Conservation (phyloP, 2,797 vertebrate species). For the Loriculus beryllinus region DNA sequence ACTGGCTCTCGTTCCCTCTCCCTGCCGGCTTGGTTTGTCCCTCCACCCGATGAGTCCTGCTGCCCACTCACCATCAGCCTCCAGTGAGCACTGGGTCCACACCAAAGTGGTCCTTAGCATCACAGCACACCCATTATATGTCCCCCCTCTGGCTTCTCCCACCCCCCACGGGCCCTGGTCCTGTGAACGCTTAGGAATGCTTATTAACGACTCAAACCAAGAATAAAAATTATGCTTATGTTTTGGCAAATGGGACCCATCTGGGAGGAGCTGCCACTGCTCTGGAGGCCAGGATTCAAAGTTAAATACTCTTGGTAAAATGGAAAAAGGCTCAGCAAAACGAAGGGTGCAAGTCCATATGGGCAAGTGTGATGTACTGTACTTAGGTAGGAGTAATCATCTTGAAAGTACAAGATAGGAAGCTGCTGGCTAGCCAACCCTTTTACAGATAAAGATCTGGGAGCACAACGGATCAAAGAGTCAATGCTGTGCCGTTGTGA, state of each 20-base stretch:
- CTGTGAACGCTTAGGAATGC: not conserved
- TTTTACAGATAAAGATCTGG: not conserved
- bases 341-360: fast-evolving
- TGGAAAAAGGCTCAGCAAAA: not conserved
- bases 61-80: not conserved
- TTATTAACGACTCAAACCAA: fast-evolving
- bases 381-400: not conserved
- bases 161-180: not conserved
- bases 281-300: not conserved
- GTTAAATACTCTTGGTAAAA: not conserved
- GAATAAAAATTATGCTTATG: not conserved
- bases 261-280: fast-evolving
- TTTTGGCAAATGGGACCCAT: not conserved
- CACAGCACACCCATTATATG: not conserved
- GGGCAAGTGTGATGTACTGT: not conserved
- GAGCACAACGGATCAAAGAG: not conserved
- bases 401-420: not conserved
- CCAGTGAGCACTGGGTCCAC: fast-evolving
- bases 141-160: not conserved
- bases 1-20: fast-evolving
- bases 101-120: not conserved
- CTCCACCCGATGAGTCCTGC: fast-evolving
- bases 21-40: too few relatives aligned
- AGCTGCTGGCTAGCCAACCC: not conserved
- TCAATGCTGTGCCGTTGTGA: not conserved